phyloP scores from a whole-genome alignment of 2,797 vertebrate species.

The Knipowitschia caucasica region DNA sequence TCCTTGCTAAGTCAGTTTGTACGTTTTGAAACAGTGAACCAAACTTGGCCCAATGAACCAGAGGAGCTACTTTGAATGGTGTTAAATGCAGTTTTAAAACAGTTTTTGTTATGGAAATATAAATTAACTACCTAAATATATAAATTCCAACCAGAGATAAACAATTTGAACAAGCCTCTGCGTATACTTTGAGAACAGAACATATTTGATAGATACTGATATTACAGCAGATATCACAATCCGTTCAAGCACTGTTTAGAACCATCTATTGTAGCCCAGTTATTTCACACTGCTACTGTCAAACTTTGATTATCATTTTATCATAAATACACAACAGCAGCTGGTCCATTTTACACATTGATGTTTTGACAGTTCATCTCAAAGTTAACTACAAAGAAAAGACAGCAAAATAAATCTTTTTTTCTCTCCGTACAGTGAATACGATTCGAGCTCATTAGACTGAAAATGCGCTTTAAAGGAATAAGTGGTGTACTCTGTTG shows the following conservation, averaged over 20 bases:
- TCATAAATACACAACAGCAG: constrained; percentile 3
- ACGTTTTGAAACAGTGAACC: too few relatives aligned
- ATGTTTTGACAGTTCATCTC: constrained; percentile 9
- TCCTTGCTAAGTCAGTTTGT: too few relatives aligned
- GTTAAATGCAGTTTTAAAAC: too few relatives aligned
- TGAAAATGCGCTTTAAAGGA: not conserved
- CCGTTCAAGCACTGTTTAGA: not conserved
- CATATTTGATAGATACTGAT: too few relatives aligned
- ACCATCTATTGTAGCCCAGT: constrained; percentile 22
- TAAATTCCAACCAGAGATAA: too few relatives aligned
- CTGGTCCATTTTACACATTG: not conserved
- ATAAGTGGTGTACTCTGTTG: not conserved
- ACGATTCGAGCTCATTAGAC: constrained; percentile 10
- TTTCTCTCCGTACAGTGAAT: constrained; percentile 8
- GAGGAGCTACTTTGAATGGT: too few relatives aligned
- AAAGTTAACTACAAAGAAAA: constrained; percentile 1
- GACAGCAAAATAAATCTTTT: constrained; percentile 7
- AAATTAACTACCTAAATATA: too few relatives aligned
- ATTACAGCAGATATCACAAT: not conserved
- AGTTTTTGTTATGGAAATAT: too few relatives aligned
- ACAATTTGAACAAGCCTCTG: too few relatives aligned
- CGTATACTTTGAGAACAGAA: too few relatives aligned
- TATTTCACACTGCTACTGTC: constrained; percentile 9
- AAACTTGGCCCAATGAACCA: too few relatives aligned
- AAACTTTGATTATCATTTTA: constrained; percentile 10